Evolutionary conservation across 1,140 invertebrate genomes (phyloP), one percentile per base, ranked within the genome.

Genomic region (Papilio polyxenes): DNA sequence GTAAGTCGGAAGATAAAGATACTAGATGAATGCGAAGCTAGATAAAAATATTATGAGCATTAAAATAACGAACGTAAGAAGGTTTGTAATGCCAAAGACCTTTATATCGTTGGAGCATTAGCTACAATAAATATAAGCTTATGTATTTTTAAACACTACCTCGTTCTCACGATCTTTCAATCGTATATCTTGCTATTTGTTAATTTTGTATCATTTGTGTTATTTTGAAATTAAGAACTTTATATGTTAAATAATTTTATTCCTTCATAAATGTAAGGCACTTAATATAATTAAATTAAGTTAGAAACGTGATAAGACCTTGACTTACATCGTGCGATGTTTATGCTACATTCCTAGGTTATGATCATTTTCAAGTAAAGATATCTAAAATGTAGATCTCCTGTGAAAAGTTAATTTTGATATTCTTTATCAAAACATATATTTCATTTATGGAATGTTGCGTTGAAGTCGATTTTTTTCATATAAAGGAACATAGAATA

Each of bases 111-210:
- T 78, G 51, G 37, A 44, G 40, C 53, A 79, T 40, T 62, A 31
- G 51, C 40, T 40, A 40, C 51, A 79, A 62, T 53, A 37, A 59
- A 59, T 59, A 31, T 56, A 15, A 72, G 31, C 53, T 79, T 31
- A 79, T 40, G 76, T 79, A 62, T 79, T 79, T 79, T 79, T 79
- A 79, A 79, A 59, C 53, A 56, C 23, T 40, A 79, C 49, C 59
- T 53, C 56, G 53, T 79, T 79, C 76, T 37, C 76, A 79, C 76
- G 76, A 62, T 79, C 56, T 79, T 62, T 79, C 76, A 59, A 79
- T 79, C 15, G 31, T 17, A 62, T 79, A 59, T 79, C 76, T 59
- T 31, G 37, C 31, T n/a, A 15, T 56, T 62, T 62, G 53, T 20
- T 56, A 62, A 79, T 53, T 79, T 40, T 8, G 31, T 78, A 40